Evolutionary conservation across 2,888 invertebrate species (phyloP).

Genomic region (Monochamus alternatus): DNA sequence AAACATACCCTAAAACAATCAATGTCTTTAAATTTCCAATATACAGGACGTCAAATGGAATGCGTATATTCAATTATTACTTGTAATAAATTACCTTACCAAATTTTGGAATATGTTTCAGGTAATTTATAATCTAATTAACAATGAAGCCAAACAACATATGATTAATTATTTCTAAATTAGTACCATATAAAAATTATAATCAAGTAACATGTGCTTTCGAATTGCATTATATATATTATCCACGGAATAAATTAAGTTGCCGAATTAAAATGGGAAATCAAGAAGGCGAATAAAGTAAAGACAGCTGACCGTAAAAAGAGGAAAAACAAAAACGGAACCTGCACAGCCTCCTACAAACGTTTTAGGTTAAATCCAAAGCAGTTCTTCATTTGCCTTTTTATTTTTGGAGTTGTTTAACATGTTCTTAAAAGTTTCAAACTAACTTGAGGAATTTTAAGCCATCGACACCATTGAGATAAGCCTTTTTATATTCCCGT

Average conservation of each 20-base stretch:
- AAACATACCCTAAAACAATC: too few relatives aligned
- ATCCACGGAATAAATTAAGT: slow-evolving; percentile 38
- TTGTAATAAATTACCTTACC: too few relatives aligned
- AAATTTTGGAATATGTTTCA: too few relatives aligned
- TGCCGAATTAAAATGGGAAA: slow-evolving; percentile 46
- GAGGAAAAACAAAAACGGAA: slow-evolving; percentile 44
- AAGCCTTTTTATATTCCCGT: slow-evolving; percentile 55
- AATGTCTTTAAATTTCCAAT: too few relatives aligned
- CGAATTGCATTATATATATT: neutral
- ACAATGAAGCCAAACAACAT: too few relatives aligned
- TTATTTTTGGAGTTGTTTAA: slow-evolving; percentile 57
- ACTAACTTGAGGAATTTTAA: slow-evolving; percentile 58
- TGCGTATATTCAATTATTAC: too few relatives aligned
- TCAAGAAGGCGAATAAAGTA: slow-evolving; percentile 43
- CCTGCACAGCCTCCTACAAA: slow-evolving; percentile 55
- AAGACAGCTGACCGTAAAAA: slow-evolving; percentile 40
- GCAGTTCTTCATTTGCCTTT: slow-evolving; percentile 47
- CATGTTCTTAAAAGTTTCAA: slow-evolving; percentile 58
- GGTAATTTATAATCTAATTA: too few relatives aligned
- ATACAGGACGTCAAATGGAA: too few relatives aligned
- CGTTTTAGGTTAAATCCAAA: slow-evolving; percentile 50
- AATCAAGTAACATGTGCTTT: too few relatives aligned
- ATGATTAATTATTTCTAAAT: too few relatives aligned
- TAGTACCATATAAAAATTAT: too few relatives aligned
- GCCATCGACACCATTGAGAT: slow-evolving; percentile 58